Evolutionary conservation across 2,888 invertebrate species (phyloP).

Genomic region (Villa cingulata): DNA sequence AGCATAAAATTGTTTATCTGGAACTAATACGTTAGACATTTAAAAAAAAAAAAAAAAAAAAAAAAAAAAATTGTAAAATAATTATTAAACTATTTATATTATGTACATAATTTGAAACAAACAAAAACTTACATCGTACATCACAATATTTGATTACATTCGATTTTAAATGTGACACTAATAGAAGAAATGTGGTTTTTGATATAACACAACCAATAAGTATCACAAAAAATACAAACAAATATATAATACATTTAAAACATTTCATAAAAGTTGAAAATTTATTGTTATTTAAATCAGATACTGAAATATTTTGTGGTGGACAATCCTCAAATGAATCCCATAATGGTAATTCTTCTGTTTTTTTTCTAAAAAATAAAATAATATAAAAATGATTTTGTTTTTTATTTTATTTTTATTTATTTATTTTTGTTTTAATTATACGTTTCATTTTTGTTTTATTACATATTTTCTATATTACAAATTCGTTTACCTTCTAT

Average conservation of each 20-base stretch:
- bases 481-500: too few species aligned
- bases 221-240: slow-evolving; percentile 51
- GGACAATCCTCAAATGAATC: slow-evolving; percentile 65
- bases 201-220: slow-evolving; percentile 53
- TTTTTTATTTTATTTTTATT: too few species aligned
- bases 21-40: slow-evolving; percentile 25
- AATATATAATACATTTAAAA: slow-evolving; percentile 54
- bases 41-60: background rate
- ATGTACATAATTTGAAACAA: too few species aligned
- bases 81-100: too few species aligned
- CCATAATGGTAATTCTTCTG: slow-evolving; percentile 50
- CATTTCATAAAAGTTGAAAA: slow-evolving; percentile 47
- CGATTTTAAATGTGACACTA: slow-evolving; percentile 53
- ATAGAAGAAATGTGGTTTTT: slow-evolving; percentile 60
- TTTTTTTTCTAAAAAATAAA: background rate
- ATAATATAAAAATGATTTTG: slow-evolving; percentile 14
- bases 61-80: background rate
- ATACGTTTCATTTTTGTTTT: background rate
- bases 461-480: background rate
- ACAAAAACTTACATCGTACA: slow-evolving; percentile 27
- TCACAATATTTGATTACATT: slow-evolving; percentile 48
- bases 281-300: slow-evolving; percentile 48
- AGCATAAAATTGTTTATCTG: slow-evolving; percentile 48
- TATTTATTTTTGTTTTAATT: too few species aligned
- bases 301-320: slow-evolving; percentile 50